Conservation (phyloP, 2,113 vertebrate species). For the Axis porcinus region DNA sequence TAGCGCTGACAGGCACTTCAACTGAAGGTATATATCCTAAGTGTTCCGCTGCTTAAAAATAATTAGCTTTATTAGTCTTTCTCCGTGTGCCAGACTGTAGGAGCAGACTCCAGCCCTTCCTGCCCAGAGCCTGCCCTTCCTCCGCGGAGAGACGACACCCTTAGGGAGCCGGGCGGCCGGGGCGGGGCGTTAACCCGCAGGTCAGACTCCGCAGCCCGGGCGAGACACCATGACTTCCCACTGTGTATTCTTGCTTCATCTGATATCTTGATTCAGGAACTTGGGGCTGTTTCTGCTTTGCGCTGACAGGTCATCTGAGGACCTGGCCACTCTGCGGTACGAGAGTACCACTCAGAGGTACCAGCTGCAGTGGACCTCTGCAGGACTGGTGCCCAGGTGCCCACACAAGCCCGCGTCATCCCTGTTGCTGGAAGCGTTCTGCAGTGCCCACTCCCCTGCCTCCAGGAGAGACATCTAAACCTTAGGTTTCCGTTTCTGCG, state of each 20-base stretch:
- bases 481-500: background rate
- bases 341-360: background rate
- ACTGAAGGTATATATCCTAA: background rate
- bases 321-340: background rate
- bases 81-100: background rate
- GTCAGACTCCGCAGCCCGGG: background rate
- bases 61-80: background rate
- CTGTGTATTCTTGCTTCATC: background rate
- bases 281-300: background rate
- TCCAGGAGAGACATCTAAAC: background rate
- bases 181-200: accelerated
- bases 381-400: background rate
- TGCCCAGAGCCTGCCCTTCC: too few relatives aligned
- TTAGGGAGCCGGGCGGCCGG: background rate
- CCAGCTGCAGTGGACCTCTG: background rate
- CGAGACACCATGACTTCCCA: background rate
- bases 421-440: background rate
- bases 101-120: background rate
- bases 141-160: background rate
- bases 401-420: background rate
- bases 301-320: background rate
- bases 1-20: background rate
- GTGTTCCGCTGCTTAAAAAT: background rate
- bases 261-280: background rate
- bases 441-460: background rate